These are phyloP conservation scores for Panopea generosa DNA, from an alignment of 2,888 invertebrate genomes.

Conservation along the genomic window DNA sequence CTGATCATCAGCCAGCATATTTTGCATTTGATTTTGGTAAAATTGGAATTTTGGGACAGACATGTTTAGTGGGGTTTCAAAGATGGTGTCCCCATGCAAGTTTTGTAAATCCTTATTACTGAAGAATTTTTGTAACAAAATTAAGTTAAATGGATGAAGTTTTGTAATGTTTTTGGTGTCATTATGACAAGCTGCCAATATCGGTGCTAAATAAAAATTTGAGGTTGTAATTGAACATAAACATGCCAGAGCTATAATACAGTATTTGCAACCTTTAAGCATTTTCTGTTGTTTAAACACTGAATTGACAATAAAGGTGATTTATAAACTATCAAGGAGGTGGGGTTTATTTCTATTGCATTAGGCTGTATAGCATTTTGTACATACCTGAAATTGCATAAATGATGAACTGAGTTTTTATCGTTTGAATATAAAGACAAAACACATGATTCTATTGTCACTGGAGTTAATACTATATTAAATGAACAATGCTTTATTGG, in stretches of 20 bases:
- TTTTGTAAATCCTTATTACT: conserved; percentile 14
- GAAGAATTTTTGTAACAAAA: conserved; percentile 41
- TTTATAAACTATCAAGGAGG: conserved; percentile 9
- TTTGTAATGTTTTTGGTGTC: conserved; percentile 5
- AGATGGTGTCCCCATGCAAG: conserved; percentile 24
- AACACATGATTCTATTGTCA: conserved; percentile 11
- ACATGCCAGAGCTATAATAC: conserved; percentile 18
- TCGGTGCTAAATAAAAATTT: conserved; percentile 7
- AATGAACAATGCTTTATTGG: no score
- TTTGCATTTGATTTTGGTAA: conserved; percentile 32
- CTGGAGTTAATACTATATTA: neutral
- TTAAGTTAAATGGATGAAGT: conserved; percentile 39
- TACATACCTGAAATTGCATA: conserved; percentile 26
- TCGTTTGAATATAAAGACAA: conserved; percentile 16
- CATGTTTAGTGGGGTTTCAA: conserved; percentile 24
- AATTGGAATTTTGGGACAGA: conserved; percentile 32
- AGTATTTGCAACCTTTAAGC: conserved; percentile 28
- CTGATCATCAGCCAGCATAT: conserved; percentile 18
- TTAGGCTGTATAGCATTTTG: conserved; percentile 20
- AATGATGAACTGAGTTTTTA: conserved; percentile 1
- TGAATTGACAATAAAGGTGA: conserved; percentile 10
- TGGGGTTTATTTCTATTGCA: conserved; percentile 26
- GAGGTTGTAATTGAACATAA: conserved; percentile 8
- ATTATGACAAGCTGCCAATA: conserved; percentile 18
- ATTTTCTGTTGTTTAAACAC: conserved; percentile 16